Conservation (phyloP, 2,888 invertebrate species). For the Morinoia aosen region DNA sequence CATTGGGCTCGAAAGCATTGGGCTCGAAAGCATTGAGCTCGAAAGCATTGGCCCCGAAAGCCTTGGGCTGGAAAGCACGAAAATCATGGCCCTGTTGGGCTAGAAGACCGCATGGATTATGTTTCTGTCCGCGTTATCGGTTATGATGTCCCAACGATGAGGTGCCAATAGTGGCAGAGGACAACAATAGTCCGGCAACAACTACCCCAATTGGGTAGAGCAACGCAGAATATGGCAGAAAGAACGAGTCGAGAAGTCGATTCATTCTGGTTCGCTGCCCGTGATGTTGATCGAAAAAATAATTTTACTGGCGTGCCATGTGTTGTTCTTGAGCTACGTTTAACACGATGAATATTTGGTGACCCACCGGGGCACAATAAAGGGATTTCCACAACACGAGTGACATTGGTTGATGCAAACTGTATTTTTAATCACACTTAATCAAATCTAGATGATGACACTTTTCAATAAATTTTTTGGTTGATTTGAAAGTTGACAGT, state of each 20-base stretch:
- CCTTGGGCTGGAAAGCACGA: background rate
- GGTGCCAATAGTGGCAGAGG: background rate
- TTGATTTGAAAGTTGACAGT: too few relatives aligned
- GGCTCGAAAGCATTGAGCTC: background rate
- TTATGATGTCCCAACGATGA: background rate
- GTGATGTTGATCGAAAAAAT: too few relatives aligned
- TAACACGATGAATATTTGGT: too few relatives aligned
- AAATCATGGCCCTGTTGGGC: background rate
- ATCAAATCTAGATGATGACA: too few relatives aligned
- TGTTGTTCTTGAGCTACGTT: too few relatives aligned
- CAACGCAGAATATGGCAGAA: background rate
- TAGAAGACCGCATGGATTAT: background rate
- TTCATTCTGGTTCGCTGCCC: too few relatives aligned
- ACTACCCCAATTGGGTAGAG: background rate
- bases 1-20: background rate
- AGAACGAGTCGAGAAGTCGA: background rate
- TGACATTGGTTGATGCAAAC: too few relatives aligned
- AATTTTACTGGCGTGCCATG: too few relatives aligned
- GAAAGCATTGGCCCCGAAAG: background rate
- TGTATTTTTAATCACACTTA: too few relatives aligned
- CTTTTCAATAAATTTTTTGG: too few relatives aligned
- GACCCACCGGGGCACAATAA: too few relatives aligned
- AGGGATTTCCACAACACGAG: too few relatives aligned
- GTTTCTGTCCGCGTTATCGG: background rate
- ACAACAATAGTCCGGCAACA: background rate